Evolutionary conservation across 2,113 vertebrate genomes (phyloP), one percentile per base, ranked within the genome.

Genomic region (Cairina moschata): DNA sequence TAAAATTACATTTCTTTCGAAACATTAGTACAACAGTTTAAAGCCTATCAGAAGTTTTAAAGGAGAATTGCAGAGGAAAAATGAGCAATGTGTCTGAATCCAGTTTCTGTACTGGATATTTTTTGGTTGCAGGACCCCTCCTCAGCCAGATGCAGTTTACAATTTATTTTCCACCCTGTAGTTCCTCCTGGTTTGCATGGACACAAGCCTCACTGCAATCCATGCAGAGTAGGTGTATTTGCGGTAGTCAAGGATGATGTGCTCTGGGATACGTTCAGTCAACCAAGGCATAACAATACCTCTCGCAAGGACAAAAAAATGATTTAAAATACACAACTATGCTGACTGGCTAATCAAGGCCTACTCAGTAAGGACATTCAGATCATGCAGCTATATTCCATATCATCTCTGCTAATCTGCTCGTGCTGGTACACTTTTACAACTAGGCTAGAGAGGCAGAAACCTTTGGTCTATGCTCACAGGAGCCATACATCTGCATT

Each of bases 1-100:
- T 77, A 96, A 95, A 96, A 96, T 81, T 91, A 87, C 91, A 90
- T 95, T 72, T 93, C 84, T 93, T 95, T 77, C 83, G 78, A 97
- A 97, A 92, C 94, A 80, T 75, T 93, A 95, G 83, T 46, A 88
- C 54, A 91, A 86, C 60, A 86, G 14, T 89, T 96, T 91, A 92
- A 96, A 91, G 77, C 94, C 69, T 75, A 94, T 93, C 95, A 87
- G 58, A 95, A 96, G n/a, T 94, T 96, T 95, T 87, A 95, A 86
- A 94, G 95, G 77, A 68, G 7, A 95, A 91, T 20, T 86, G 83
- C 93, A 89, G 36, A 92, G 91, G 44, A 92, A 89, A 79, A 89
- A 82, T 82, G 58, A 89, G 77, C 69, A 83, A 73, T 38, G 48
- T 69, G 21, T 72, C 86, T 72, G 36, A 36, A 90, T 78, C 69